Base-by-base conservation (phyloP, 2,888 invertebrate genomes). In the Coremacera marginata region DNA sequence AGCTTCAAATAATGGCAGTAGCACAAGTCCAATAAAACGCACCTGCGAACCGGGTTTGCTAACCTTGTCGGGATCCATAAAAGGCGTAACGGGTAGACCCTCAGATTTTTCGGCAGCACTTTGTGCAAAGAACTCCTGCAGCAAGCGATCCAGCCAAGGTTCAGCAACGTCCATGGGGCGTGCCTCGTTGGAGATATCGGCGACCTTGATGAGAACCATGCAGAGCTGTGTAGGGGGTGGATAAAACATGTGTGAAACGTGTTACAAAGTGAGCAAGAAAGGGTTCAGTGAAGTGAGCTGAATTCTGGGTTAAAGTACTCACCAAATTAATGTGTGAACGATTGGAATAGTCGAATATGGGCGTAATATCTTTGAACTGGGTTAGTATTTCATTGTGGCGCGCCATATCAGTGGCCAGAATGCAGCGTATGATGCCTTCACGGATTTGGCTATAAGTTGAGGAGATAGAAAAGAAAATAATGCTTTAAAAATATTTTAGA, bases 31-130 rank as follows among this genome's bases (percentile, higher is more conserved):
- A 87, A 95, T 95, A 89, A 95, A 95, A 74, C 94, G 94, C 86
- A 94, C 94, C 88, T 95, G 95, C 1, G 95, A 95, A 22, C 95
- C 94, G 4, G 95, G 94, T 87, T 95, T 95, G 78, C 95, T 95
- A 75, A 95, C 94, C 89, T 95, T 95, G 82, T 95, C 95, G 49
- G 95, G 92, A 88, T 95, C 95, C 95, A 95, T 95, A 87, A 95
- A 95, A 0, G 95, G 95, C 34, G 95, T 95, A 37, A 95, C 95
- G 5, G 95, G 95, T 80, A 95, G 90, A 11, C 95, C 95, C 88
- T 95, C 95, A 37, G 94, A 90, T 86, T 95, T 95, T 88, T 95
- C 95, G 5, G 94, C 93, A 82, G 95, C 95, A 87, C 94, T 94
- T 89, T 94, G 94, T 83, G 94, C 93, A 87, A 94, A 94, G 86